Base-by-base conservation (phyloP, 2,888 invertebrate genomes). In the Trissolcus japonicus region DNA sequence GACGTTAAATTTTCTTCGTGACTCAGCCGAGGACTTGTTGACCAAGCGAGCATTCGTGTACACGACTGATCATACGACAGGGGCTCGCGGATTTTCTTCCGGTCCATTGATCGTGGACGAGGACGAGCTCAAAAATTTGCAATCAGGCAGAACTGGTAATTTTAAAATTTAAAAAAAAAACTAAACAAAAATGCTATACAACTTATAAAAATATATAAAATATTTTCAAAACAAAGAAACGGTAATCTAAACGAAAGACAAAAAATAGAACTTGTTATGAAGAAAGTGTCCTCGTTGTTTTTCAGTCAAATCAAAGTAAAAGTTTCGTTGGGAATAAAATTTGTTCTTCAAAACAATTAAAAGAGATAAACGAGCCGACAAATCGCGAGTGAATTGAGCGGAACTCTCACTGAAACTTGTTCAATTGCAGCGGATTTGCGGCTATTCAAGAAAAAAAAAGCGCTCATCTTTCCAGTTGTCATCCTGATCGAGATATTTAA, bases 371-470 rank as follows among this genome's bases (percentile, higher is more conserved):
- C 29, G 29, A 29, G 29, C 29, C 29, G 6, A 29, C 4, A 29
- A 29, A 4, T 29, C 29, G 19, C 19, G 19, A 19, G 1, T 19
- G 2, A 19, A 19, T 19, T 19, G 29, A 29, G 7, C 29, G 1
- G 29, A 29, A 29, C 29, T 29, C 29, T 29, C 29, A 29, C 6
- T 29, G 29, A 29, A 29, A 29, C n/a, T 43, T 13, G 43, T 57
- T 61, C 51, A 48, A 60, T 79, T 77, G 7, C 69, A 77, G 79
- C 48, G 7, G 74, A 75, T 14, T 35, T 56, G 53, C 78, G 83
- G 43, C 60, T 82, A 21, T 80, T 82, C 71, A 94, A 95, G 89
- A 90, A 96, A 83, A 95, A 95, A 91, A 96, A 95, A 87, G 91
- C 95, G 50, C 92, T 96, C 86, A 95, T 96, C 80, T 73, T 90